Base-by-base conservation (phyloP, 2,888 invertebrate species). In the Drosophila neonasuta region DNA sequence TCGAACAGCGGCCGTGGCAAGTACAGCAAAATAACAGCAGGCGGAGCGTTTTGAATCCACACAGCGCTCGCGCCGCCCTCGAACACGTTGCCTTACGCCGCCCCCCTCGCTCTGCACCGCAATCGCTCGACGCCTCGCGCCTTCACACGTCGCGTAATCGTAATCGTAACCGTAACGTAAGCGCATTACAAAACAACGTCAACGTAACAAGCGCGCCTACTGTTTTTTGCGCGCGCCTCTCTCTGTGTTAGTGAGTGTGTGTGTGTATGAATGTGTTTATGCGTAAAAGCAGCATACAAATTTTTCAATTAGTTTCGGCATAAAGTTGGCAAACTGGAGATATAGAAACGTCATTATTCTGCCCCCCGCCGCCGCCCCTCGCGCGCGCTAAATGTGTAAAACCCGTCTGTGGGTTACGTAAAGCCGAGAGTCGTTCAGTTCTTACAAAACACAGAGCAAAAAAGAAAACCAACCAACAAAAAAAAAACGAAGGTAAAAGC, bases 1-100 rank as follows among this genome's bases (percentile, higher is more conserved):
- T 78, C 79, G 69, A 86, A 77, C 88, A 87, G 79, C 84, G 87
- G 83, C 88, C 86, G 82, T 86, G 88, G 72, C 77, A 83, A 80
- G 86, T 79, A 77, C 67, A 65, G 59, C 62, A 46, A 73, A 73
- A 36, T 6, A 50, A 58, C 50, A 77, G 57, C 44, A 62, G 68
- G 71, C 68, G 66, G 56, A 77, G 67, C 62, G 63, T 42, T 24
- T 24, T 24, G 24, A 24, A 24, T 24, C 0, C 24, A 24, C 34
- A 46, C 54, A 68, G 56, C 74, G 75, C 61, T 58, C 50, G 71
- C 59, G 71, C 52, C 61, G 71, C 46, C 61, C 45, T 62, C 61
- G 66, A 72, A 75, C 75, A 66, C 81, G 73, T 77, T 77, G 81
- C 60, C 67, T 54, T 56, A 52, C 57, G 15, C 52, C 56, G 44